These are phyloP conservation scores for Drosophila meridionalis DNA, from an alignment of 2,888 invertebrate species.

Conservation along the genomic window DNA sequence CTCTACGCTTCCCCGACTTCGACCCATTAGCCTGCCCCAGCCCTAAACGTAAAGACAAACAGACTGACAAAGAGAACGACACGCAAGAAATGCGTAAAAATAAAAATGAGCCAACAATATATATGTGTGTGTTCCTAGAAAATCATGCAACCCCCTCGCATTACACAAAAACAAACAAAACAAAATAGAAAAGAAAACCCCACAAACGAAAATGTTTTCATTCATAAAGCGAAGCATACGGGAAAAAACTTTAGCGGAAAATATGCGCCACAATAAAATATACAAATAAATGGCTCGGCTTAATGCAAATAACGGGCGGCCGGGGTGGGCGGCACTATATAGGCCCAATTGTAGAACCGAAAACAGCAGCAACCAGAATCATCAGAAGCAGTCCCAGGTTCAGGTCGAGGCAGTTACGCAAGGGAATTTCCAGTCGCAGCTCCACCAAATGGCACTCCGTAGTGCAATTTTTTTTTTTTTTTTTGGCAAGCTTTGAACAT, in stretches of 20 bases:
- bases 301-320: conserved; percentile 68
- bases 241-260: conserved; percentile 75
- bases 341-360: conserved; percentile 24
- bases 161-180: background rate
- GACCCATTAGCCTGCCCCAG: conserved; percentile 32
- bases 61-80: conserved; percentile 46
- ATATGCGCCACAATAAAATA: conserved; percentile 77
- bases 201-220: conserved; percentile 58
- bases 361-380: background rate
- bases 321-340: conserved; percentile 16
- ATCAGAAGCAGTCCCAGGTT: conserved; percentile 13
- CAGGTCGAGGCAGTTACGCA: conserved; percentile 37
- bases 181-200: background rate
- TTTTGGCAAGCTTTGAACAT: conserved; percentile 31
- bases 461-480: conserved; percentile 62
- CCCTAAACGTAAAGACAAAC: conserved; percentile 47
- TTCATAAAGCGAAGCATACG: conserved; percentile 63
- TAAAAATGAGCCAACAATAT: conserved; percentile 67
- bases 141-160: conserved; percentile 49
- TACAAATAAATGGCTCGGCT: conserved; percentile 75
- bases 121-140: conserved; percentile 26
- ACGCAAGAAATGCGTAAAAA: conserved; percentile 80
- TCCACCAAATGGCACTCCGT: conserved; percentile 69
- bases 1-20: conserved; percentile 17
- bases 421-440: conserved; percentile 65